Conservation (phyloP, 1,140 invertebrate species). For the Lethocerus indicus region DNA sequence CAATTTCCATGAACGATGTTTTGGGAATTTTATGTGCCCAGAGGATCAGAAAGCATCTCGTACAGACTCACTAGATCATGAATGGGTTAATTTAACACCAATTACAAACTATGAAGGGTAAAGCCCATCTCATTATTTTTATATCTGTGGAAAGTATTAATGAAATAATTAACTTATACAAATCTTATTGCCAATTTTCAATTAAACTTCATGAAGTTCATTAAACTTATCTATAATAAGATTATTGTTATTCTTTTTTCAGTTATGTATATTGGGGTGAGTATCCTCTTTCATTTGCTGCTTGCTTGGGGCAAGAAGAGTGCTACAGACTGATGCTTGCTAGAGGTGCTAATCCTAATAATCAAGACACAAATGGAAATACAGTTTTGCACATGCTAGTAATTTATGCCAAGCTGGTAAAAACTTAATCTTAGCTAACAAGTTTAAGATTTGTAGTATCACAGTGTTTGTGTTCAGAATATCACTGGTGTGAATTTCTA, state of each 20-base stretch:
- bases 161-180: not conserved
- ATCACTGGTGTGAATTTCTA: not conserved
- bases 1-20: conserved; percentile 77
- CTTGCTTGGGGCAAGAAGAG: conserved; percentile 92
- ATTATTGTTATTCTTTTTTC: conserved; percentile 7
- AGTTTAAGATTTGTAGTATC: too few relatives aligned
- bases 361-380: conserved; percentile 94
- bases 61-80: conserved; percentile 73
- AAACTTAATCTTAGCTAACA: too few relatives aligned
- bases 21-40: conserved; percentile 90
- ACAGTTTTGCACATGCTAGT: conserved; percentile 93
- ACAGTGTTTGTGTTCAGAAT: too few relatives aligned
- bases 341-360: conserved; percentile 84
- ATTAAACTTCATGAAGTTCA: too few relatives aligned
- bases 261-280: conserved; percentile 98
- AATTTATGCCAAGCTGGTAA: conserved; percentile 85
- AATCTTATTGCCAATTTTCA: not conserved
- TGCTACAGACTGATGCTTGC: conserved; percentile 87
- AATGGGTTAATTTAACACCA: conserved; percentile 70
- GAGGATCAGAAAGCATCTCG: conserved; percentile 91
- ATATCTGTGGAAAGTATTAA: too few relatives aligned
- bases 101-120: conserved; percentile 90
- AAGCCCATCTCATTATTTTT: too few relatives aligned
- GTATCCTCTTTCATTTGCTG: conserved; percentile 90
- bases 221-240: too few relatives aligned